phyloP scores from a whole-genome alignment of 2,113 vertebrate genomes.

The Chaetops frenatus region DNA sequence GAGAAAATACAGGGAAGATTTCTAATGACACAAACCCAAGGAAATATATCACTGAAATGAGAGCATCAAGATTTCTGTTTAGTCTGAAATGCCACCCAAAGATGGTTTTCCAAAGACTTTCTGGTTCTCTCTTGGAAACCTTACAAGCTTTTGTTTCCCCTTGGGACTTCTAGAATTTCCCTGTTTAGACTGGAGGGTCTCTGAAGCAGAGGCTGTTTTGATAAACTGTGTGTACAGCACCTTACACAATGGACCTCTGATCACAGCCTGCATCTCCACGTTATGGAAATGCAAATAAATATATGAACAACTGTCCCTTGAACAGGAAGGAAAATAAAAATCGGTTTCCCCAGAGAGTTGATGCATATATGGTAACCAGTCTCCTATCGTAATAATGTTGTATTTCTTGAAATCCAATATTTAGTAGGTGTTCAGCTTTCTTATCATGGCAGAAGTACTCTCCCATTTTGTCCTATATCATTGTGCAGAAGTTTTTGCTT shows the following conservation, averaged over 20 bases:
- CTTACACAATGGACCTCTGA: conserved; percentile 58
- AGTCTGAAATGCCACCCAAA: conserved; percentile 34
- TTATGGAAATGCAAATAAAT: conserved; percentile 51
- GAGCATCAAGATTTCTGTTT: not conserved
- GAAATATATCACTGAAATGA: not conserved
- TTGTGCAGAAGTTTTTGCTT: not conserved
- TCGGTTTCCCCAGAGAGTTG: not conserved
- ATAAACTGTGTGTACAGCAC: conserved; percentile 40
- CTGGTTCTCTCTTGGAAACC: conserved; percentile 16
- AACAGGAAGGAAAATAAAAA: conserved; percentile 24
- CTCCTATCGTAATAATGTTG: not conserved
- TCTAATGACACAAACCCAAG: not conserved
- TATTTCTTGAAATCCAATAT: not conserved
- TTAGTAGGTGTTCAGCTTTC: not conserved
- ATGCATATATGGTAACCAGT: not conserved
- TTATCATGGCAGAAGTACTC: not conserved
- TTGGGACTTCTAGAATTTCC: conserved; percentile 51
- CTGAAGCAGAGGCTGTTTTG: conserved; percentile 40
- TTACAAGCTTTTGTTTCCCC: conserved; percentile 38
- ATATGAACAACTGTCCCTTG: conserved; percentile 21
- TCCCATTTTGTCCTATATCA: not conserved
- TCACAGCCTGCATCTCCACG: conserved; percentile 16
- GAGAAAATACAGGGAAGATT: not conserved
- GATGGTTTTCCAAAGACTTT: conserved; percentile 29
- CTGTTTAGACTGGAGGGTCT: conserved; percentile 58